Evolutionary conservation across 2,888 invertebrate species (phyloP).

Genomic region (Ptychoptera contaminata): DNA sequence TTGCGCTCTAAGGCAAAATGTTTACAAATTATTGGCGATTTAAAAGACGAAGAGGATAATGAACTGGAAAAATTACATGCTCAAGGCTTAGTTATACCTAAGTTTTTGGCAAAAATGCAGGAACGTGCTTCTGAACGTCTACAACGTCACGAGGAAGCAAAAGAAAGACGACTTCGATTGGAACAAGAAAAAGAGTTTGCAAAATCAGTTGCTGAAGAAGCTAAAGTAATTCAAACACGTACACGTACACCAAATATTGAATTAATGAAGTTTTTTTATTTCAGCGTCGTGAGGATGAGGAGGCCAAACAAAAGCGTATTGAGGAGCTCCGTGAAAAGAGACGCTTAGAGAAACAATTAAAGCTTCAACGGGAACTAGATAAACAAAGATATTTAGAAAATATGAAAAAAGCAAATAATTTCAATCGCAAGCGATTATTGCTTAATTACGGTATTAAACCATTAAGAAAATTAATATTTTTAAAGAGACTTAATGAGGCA

Average conservation of each 20-base stretch:
- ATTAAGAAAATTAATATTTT: constrained; percentile 24
- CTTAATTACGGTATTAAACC: constrained; percentile 23
- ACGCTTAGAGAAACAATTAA: constrained; percentile 42
- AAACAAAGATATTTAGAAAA: constrained; percentile 30
- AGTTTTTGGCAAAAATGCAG: constrained; percentile 56
- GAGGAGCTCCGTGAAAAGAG: constrained; percentile 45
- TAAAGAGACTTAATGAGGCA: constrained; percentile 24
- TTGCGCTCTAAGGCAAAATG: constrained; percentile 34
- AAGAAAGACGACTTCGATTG: constrained; percentile 22
- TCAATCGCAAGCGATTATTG: constrained; percentile 26
- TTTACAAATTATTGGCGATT: constrained; percentile 25
- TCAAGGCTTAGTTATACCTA: constrained; percentile 36
- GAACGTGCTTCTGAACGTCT: constrained; percentile 50
- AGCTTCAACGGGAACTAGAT: constrained; percentile 41
- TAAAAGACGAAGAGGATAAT: constrained; percentile 25
- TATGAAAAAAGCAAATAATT: constrained; percentile 29
- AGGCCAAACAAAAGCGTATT: constrained; percentile 40
- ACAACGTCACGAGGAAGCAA: constrained; percentile 26
- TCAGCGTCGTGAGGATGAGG: constrained; percentile 35
- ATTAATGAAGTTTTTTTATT: neutral
- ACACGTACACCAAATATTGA: neutral
- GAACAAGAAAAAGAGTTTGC: constrained; percentile 29
- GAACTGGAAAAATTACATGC: constrained; percentile 19
- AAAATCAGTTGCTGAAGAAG: constrained; percentile 27
- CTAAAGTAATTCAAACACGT: constrained; percentile 20